phyloP scores from a whole-genome alignment of 2,888 invertebrate genomes.

The Acrocera orbiculus region DNA sequence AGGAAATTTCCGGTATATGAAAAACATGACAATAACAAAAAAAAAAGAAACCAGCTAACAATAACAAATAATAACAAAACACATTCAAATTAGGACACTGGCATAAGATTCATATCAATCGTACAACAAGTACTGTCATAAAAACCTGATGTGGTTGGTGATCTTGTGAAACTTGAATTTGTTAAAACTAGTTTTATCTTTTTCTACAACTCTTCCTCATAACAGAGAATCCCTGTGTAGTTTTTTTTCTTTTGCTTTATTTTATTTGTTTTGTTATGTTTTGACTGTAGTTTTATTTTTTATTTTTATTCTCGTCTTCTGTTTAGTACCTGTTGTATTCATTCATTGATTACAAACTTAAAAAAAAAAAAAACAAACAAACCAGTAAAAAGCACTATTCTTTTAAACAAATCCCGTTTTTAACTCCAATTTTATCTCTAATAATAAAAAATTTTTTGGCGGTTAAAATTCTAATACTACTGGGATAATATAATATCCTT shows the following conservation, averaged over 20 bases:
- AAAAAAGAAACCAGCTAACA: constrained; percentile 4
- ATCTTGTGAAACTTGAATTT: constrained; percentile 13
- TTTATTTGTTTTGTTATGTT: constrained; percentile 8
- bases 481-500: too few species aligned
- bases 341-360: too few species aligned
- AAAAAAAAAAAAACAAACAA: too few species aligned
- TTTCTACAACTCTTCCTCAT: too few species aligned
- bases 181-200: constrained; percentile 9
- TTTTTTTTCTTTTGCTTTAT: constrained; percentile 2
- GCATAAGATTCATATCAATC: constrained; percentile 6
- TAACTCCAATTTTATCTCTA: too few species aligned
- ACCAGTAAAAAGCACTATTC: too few species aligned
- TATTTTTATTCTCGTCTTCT: too few species aligned
- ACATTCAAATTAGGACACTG: constrained; percentile 6
- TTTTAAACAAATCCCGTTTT: too few species aligned
- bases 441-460: too few species aligned
- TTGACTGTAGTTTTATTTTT: too few species aligned
- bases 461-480: too few species aligned
- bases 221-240: constrained; percentile 4
- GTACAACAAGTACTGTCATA: constrained; percentile 9
- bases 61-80: constrained; percentile 7
- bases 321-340: too few species aligned
- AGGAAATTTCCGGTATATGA: background rate
- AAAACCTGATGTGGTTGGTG: constrained; percentile 10
- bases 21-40: background rate